Evolutionary conservation across 2,797 vertebrate species (phyloP).

Genomic region (Acropternis orthonyx): DNA sequence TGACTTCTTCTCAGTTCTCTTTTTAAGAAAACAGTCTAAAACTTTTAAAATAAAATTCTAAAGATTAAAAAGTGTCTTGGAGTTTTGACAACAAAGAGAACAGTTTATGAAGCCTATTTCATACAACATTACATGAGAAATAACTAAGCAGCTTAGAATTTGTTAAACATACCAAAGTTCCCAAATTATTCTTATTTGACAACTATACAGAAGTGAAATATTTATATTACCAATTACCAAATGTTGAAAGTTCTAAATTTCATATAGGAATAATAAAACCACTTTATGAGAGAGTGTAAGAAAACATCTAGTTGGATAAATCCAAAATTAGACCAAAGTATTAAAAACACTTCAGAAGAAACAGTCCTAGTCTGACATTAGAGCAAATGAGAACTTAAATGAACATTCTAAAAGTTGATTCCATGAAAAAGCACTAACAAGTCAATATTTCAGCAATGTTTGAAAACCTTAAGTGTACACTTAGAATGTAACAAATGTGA

Average conservation of each 20-base stretch:
- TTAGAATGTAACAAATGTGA: not conserved
- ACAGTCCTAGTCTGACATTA: not conserved
- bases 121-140: not conserved
- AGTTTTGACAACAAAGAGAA: not conserved
- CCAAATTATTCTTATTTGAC: not conserved
- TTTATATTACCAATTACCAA: not conserved
- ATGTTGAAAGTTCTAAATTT: not conserved
- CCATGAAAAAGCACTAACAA: not conserved
- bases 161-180: not conserved
- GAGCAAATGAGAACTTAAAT: not conserved
- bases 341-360: not conserved
- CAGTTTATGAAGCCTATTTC: not conserved
- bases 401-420: not conserved
- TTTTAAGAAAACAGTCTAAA: not conserved
- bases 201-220: not conserved
- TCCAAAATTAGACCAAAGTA: not conserved
- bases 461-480: not conserved
- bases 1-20: not conserved
- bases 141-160: not conserved
- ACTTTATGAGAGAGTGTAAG: not conserved
- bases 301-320: not conserved
- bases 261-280: not conserved
- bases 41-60: not conserved
- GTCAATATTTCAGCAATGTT: not conserved
- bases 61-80: not conserved